These are phyloP conservation scores for Myotis findleyi DNA, from an alignment of 2,797 vertebrate genomes.

Conservation along the genomic window DNA sequence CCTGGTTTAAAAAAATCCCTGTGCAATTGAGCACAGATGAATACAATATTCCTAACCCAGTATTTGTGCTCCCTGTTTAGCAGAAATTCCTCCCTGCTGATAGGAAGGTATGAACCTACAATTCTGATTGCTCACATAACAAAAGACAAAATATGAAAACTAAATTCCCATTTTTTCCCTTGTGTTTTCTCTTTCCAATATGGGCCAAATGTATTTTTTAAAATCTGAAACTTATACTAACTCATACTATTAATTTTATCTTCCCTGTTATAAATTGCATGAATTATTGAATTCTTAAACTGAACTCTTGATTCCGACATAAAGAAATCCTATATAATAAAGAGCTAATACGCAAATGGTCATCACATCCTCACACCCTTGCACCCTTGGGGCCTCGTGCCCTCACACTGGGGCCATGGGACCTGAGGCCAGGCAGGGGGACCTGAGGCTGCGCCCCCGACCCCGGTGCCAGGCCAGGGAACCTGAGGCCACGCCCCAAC, in stretches of 20 bases:
- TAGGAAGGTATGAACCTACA: not conserved
- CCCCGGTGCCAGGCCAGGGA: too few species aligned
- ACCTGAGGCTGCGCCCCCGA: too few species aligned
- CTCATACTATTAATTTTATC: not conserved
- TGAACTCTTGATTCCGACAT: constrained; percentile 22
- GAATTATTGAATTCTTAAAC: constrained; percentile 36
- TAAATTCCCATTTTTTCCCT: not conserved
- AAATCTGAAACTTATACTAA: not conserved
- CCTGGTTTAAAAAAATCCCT: not conserved
- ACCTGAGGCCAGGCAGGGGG: too few species aligned
- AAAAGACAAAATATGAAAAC: not conserved
- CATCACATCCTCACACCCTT: too few species aligned
- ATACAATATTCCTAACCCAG: not conserved
- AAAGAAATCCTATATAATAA: not conserved
- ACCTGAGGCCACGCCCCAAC: too few species aligned
- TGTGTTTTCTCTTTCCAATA: not conserved
- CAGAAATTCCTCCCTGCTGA: not conserved
- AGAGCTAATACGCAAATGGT: too few species aligned
- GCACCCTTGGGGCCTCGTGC: too few species aligned
- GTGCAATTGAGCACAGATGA: not conserved
- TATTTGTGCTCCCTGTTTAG: not conserved
- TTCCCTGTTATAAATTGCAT: not conserved
- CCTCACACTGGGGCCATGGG: too few species aligned
- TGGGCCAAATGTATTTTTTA: not conserved
- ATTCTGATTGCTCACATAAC: not conserved